Conservation (phyloP, 2,797 vertebrate genomes). For the Brotula barbata region DNA sequence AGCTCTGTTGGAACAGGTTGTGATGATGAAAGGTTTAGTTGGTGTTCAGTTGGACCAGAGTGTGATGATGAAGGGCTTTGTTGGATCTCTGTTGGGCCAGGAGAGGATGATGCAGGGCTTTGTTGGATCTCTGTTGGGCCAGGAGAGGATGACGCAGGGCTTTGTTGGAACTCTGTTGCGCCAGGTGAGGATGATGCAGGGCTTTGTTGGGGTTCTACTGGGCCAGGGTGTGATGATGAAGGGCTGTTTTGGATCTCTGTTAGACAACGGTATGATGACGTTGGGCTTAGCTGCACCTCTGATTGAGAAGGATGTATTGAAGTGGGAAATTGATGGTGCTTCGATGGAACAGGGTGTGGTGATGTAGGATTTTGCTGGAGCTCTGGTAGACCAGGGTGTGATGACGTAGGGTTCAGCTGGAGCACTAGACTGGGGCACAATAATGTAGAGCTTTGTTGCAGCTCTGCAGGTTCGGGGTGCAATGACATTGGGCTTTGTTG, state of each 20-base stretch:
- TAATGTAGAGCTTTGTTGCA: not conserved
- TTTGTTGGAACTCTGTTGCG: not conserved
- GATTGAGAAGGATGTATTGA: not conserved
- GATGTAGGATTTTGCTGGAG: no score
- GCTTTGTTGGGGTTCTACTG: not conserved
- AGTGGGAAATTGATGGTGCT: not conserved
- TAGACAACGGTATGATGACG: not conserved
- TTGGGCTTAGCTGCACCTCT: not conserved
- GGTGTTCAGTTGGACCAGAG: not conserved
- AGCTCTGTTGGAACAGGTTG: not conserved
- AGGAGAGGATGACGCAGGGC: not conserved
- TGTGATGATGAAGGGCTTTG: not conserved
- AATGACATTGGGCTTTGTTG: not conserved
- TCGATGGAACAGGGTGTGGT: not conserved
- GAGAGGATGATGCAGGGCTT: not conserved
- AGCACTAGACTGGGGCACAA: not conserved
- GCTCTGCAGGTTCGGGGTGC: not conserved
- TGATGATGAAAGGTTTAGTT: accelerated
- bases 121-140: not conserved
- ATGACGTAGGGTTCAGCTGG: not conserved
- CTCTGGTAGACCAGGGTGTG: not conserved
- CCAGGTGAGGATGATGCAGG: not conserved
- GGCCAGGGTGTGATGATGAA: not conserved
- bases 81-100: not conserved
- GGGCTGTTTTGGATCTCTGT: not conserved